Percentiles rank a stretch among this genome's conserved stretches.
phyloP scores from a whole-genome alignment of 64 coral and sea anemone genomes.

The Anthopleura sola region DNA sequence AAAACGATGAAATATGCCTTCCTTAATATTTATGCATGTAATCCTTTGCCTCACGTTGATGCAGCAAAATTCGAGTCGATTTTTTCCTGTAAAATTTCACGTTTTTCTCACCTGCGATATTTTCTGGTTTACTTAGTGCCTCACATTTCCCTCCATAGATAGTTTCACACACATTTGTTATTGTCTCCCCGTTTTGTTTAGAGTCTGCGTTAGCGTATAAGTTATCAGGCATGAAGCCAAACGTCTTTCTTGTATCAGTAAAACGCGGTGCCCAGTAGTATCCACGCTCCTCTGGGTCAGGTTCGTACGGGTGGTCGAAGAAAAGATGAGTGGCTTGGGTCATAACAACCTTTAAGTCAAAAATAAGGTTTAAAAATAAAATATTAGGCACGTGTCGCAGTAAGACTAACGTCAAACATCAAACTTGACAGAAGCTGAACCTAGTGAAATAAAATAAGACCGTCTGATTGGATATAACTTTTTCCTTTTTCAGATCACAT shows the following conservation, averaged over 20 bases:
- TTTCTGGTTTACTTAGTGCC: constrained; percentile 19
- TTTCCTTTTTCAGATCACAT: too few relatives aligned
- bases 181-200: constrained; percentile 21
- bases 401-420: too few relatives aligned
- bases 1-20: background rate
- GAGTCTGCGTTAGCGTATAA: constrained; percentile 50
- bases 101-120: constrained; percentile 34
- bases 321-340: constrained; percentile 57
- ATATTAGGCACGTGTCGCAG: too few relatives aligned
- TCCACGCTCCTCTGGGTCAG: constrained; percentile 66
- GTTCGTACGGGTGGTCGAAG: constrained; percentile 72
- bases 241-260: constrained; percentile 54
- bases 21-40: too few relatives aligned
- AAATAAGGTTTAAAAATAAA: too few relatives aligned
- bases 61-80: too few relatives aligned
- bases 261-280: constrained; percentile 72
- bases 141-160: constrained; percentile 30
- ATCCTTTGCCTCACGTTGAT: too few relatives aligned
- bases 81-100: too few relatives aligned
- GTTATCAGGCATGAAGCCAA: constrained; percentile 58
- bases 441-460: too few relatives aligned
- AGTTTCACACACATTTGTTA: background rate
- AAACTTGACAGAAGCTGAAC: too few relatives aligned
- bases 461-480: too few relatives aligned
- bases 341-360: constrained; percentile 43